phyloP scores from a whole-genome alignment of 1,140 invertebrate genomes.

The Caenorhabditis tropicalis region DNA sequence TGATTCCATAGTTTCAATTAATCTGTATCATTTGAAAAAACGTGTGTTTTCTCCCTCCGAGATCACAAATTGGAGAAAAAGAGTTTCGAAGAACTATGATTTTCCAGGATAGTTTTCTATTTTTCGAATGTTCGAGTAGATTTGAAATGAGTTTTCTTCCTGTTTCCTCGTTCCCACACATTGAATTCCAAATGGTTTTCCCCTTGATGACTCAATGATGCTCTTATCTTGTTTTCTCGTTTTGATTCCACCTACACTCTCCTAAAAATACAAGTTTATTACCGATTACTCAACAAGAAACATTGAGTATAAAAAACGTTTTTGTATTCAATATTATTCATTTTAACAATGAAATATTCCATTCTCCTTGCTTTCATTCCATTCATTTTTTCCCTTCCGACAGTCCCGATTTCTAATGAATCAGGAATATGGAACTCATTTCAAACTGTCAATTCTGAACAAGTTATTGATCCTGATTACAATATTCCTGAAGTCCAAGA shows the following conservation, averaged over 20 bases:
- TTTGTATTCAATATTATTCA: not conserved
- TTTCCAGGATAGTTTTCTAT: no score
- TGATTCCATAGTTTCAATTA: no score
- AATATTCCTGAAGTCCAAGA: slow-evolving; percentile 6
- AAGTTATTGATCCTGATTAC: slow-evolving; percentile 15
- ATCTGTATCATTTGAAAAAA: no score
- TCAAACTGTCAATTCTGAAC: not conserved
- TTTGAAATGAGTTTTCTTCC: no score
- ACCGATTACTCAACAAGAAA: slow-evolving; percentile 24
- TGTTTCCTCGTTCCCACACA: no score
- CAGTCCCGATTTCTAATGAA: not conserved
- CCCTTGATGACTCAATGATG: slow-evolving; percentile 26
- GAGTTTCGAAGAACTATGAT: no score
- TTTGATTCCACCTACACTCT: not conserved
- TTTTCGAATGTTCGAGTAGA: no score
- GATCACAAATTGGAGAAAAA: no score
- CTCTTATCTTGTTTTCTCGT: not conserved
- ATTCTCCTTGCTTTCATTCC: not conserved
- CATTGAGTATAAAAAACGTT: not conserved
- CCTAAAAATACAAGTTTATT: slow-evolving; percentile 36
- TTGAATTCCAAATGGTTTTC: slow-evolving; percentile 74
- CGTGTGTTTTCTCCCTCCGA: no score
- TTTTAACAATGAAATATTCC: not conserved
- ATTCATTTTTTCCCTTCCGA: not conserved
- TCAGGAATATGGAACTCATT: not conserved